A percentile compares a stretch with the other conserved stretches of the same genome.
phyloP scores from a whole-genome alignment of 2,888 invertebrate genomes.

The Myopa testacea region DNA sequence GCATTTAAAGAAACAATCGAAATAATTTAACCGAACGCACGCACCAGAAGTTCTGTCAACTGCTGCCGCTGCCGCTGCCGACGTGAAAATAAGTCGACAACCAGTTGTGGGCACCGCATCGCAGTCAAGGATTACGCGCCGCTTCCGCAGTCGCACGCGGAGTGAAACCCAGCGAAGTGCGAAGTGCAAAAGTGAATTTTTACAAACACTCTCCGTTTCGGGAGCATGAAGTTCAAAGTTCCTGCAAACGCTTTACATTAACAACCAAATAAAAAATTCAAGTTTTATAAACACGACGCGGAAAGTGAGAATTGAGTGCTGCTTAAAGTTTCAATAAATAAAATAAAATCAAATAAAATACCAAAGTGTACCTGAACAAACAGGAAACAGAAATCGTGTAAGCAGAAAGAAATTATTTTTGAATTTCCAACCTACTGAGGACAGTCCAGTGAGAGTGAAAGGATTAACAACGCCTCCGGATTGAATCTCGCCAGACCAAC shows the following conservation, averaged over 20 bases:
- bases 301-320: not conserved
- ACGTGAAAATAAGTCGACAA: constrained; percentile 44
- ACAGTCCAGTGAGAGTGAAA: no score
- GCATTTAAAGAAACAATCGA: not conserved
- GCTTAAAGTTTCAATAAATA: no score
- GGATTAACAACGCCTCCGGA: not conserved
- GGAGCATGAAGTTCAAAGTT: constrained; percentile 41
- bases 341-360: constrained; percentile 21
- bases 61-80: constrained; percentile 10
- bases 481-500: not conserved
- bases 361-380: constrained; percentile 35
- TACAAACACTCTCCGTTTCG: constrained; percentile 30
- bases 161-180: constrained; percentile 26
- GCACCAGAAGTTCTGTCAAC: constrained; percentile 5
- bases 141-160: constrained; percentile 27
- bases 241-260: constrained; percentile 47
- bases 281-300: not conserved
- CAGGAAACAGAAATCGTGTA: constrained; percentile 29
- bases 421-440: not conserved
- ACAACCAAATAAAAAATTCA: constrained; percentile 23
- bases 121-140: constrained; percentile 38
- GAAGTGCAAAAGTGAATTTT: constrained; percentile 44
- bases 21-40: not conserved
- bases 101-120: constrained; percentile 31
- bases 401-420: constrained; percentile 33